phyloP scores from a whole-genome alignment of 1,140 invertebrate species.

The Homarus americanus region DNA sequence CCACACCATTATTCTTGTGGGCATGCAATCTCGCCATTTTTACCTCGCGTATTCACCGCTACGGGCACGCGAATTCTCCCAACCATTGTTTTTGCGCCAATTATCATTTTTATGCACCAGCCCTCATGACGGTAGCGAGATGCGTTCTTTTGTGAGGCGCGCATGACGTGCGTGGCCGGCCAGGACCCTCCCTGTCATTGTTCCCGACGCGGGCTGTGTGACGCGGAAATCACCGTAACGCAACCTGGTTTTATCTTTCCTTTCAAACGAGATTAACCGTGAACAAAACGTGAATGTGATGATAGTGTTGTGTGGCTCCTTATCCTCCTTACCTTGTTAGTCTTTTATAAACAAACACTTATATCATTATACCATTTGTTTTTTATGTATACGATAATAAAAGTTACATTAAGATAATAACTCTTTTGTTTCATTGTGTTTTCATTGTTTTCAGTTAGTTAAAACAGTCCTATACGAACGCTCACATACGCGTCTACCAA shows the following conservation, averaged over 20 bases:
- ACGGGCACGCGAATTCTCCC: constrained; percentile 39
- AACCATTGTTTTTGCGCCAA: constrained; percentile 61
- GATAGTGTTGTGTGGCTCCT: not conserved
- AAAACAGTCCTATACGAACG: too few species aligned
- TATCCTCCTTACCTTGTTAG: too few species aligned
- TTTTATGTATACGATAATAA: too few species aligned
- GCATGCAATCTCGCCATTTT: constrained; percentile 64
- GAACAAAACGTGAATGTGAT: constrained; percentile 21
- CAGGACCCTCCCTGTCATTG: constrained; percentile 43
- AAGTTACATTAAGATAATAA: too few species aligned
- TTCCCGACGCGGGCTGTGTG: constrained; percentile 30
- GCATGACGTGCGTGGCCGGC: constrained; percentile 20
- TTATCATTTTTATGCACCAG: constrained; percentile 56
- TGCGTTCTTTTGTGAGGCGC: constrained; percentile 17
- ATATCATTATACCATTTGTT: too few species aligned
- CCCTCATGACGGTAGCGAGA: constrained; percentile 32
- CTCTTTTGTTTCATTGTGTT: not conserved
- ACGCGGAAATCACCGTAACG: constrained; percentile 43
- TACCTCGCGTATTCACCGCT: constrained; percentile 36
- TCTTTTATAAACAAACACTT: not conserved
- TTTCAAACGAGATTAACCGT: constrained; percentile 34
- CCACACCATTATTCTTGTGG: constrained; percentile 22
- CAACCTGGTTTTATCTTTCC: constrained; percentile 56
- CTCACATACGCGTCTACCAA: too few species aligned
- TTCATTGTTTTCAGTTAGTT: not conserved